Base-by-base conservation (phyloP, 2,113 vertebrate species). In the Eubucco bourcierii region DNA sequence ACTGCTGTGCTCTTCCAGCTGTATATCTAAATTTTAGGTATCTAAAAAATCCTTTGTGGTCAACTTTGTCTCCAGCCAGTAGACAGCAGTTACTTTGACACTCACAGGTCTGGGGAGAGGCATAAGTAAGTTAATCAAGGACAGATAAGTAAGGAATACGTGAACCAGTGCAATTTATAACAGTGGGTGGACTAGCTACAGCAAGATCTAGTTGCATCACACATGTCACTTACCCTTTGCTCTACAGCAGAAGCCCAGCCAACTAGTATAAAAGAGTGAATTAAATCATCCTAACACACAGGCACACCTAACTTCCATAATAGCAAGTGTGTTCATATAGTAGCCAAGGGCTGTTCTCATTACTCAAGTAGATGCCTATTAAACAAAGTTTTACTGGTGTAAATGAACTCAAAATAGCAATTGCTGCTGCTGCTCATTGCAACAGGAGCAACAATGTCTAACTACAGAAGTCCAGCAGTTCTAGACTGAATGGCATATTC, bases 11-110 rank as follows among this genome's bases (percentile, higher is more conserved):
- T 91, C 59, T 75, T 21, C 66, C 67, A 92, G 74, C 52, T 71
- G 58, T 25, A 20, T 50, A 84, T 90, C 81, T 87, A 80, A 81
- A 82, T 87, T 93, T 84, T 64, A 77, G 72, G n/a, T 90, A 93
- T 80, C 87, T 67, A 68, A 80, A 96, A 88, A 93, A 90, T 90
- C 64, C 76, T 77, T 78, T 80, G 75, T 2, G 89, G 94, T 89
- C 53, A 80, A 58, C 47, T 81, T 84, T 72, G 84, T 84, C 65
- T 92, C 75, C 61, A 90, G 84, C 8, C 39, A 60, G 75, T 10
- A 87, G 81, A 87, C 87, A 90, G 78, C 52, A 82, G 88, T 74
- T 87, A 90, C 5, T 8, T 89, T 89, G 64, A 94, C 73, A 60
- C 16, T 76, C 18, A 24, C 10, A 65, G 37, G 74, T 91, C 64